A percentile compares a stretch with the other conserved stretches of the same genome.
These are phyloP conservation scores for Congeria kusceri DNA, from an alignment of 2,888 invertebrate genomes.

Conservation along the genomic window DNA sequence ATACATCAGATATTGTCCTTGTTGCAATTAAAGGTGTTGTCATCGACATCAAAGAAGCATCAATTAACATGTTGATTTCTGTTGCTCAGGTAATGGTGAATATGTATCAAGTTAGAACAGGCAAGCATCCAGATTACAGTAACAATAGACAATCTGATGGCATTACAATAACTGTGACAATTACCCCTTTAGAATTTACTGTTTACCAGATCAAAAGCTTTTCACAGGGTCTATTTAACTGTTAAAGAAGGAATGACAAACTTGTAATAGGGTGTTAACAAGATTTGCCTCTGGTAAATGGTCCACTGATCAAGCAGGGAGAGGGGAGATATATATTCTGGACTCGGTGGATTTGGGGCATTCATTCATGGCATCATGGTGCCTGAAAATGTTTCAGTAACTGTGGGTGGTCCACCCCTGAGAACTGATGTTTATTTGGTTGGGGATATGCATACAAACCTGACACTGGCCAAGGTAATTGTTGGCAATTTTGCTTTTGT, in stretches of 20 bases:
- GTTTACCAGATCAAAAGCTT: slow-evolving; percentile 38
- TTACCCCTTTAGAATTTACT: slow-evolving; percentile 13
- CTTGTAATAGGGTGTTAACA: slow-evolving; percentile 48
- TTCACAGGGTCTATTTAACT: slow-evolving; percentile 31
- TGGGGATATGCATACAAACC: too few relatives aligned
- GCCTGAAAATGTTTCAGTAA: not conserved
- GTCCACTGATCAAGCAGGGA: slow-evolving; percentile 19
- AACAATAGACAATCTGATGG: slow-evolving; percentile 34
- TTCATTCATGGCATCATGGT: too few relatives aligned
- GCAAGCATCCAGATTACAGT: slow-evolving; percentile 6
- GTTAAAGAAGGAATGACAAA: slow-evolving; percentile 48
- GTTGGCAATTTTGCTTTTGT: not conserved
- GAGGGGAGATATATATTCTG: slow-evolving; percentile 11
- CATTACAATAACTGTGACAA: slow-evolving; percentile 40
- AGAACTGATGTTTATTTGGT: too few relatives aligned
- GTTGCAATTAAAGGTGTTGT: too few relatives aligned
- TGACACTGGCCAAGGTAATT: slow-evolving; percentile 52
- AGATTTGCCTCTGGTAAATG: slow-evolving; percentile 29
- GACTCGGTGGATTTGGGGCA: not conserved
- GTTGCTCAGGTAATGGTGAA: slow-evolving; percentile 11
- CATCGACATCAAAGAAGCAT: not conserved
- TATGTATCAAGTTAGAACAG: slow-evolving; percentile 32
- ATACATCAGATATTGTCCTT: too few relatives aligned
- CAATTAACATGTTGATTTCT: not conserved
- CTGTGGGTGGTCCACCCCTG: not conserved